These are phyloP conservation scores for Noturus placidus DNA, from an alignment of 2,113 vertebrate species.

Conservation along the genomic window DNA sequence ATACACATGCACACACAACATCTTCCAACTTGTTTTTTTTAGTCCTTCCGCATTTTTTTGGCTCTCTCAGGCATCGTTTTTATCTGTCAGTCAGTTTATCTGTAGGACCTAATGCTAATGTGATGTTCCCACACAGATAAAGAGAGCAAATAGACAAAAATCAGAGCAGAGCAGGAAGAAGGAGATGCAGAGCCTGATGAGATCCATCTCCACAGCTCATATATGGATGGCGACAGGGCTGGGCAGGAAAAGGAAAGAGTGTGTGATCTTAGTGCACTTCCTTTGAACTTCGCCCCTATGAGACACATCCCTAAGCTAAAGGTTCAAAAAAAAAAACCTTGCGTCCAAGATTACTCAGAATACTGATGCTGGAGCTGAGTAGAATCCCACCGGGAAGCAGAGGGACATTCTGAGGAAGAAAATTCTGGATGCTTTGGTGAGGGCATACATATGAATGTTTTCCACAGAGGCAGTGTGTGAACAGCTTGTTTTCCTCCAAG, in stretches of 20 bases:
- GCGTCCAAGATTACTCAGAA: constrained; percentile 75
- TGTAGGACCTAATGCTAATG: background rate
- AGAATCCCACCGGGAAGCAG: constrained; percentile 69
- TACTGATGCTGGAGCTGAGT: constrained; percentile 73
- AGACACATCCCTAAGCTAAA: constrained; percentile 73
- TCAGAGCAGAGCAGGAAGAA: constrained; percentile 7
- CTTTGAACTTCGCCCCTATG: constrained; percentile 75
- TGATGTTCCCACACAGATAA: background rate
- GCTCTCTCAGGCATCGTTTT: background rate
- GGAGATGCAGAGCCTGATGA: constrained; percentile 49
- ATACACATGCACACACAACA: background rate
- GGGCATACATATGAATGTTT: constrained; percentile 62
- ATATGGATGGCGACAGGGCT: constrained; percentile 55
- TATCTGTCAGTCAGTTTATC: background rate
- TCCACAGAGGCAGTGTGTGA: constrained; percentile 48
- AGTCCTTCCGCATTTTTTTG: background rate
- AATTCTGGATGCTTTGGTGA: constrained; percentile 61
- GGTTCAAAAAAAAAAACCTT: constrained; percentile 59
- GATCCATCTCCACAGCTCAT: constrained; percentile 62
- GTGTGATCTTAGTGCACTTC: constrained; percentile 73
- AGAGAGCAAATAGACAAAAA: background rate
- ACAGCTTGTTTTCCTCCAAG: constrained; percentile 42
- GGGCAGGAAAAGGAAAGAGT: constrained; percentile 55
- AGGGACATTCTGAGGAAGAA: constrained; percentile 69
- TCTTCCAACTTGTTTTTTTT: constrained; percentile 48